Conservation (phyloP, 35 echinoderm and acorn worm species). For the Ophiothrix spiculata region DNA sequence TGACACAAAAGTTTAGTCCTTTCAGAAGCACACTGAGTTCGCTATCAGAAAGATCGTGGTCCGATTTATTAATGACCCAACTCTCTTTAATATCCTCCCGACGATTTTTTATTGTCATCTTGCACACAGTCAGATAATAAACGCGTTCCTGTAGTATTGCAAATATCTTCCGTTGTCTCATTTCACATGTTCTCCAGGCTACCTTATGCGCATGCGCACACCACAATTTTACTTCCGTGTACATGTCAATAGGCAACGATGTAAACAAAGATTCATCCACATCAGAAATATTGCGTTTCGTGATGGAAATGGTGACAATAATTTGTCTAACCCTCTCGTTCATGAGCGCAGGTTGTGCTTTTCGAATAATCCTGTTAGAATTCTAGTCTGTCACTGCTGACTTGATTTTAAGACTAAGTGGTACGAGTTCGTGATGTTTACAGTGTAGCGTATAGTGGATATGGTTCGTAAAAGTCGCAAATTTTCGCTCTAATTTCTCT, state of each 20-base stretch:
- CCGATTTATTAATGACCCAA: background rate
- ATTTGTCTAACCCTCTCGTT: conserved; percentile 6
- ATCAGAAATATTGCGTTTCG: background rate
- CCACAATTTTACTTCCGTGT: background rate
- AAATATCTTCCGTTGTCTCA: background rate
- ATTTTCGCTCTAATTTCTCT: conserved; percentile 12
- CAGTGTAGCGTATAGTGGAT: background rate
- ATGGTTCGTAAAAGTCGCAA: background rate
- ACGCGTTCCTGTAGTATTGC: background rate
- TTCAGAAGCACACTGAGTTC: background rate
- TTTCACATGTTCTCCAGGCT: background rate
- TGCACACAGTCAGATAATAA: background rate
- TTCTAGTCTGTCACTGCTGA: background rate
- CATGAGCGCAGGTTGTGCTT: background rate
- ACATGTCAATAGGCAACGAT: background rate
- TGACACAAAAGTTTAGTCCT: background rate
- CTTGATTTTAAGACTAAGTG: background rate
- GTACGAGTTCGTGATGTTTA: background rate
- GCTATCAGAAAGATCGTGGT: background rate
- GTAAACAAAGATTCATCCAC: background rate
- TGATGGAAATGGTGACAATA: background rate
- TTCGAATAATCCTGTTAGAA: background rate
- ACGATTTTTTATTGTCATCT: background rate
- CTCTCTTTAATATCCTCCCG: background rate
- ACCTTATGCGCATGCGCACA: background rate